Percentiles rank a stretch among this genome's conserved stretches.
Evolutionary conservation across 2,113 vertebrate genomes (phyloP).

Genomic region (Silurus asotus): DNA sequence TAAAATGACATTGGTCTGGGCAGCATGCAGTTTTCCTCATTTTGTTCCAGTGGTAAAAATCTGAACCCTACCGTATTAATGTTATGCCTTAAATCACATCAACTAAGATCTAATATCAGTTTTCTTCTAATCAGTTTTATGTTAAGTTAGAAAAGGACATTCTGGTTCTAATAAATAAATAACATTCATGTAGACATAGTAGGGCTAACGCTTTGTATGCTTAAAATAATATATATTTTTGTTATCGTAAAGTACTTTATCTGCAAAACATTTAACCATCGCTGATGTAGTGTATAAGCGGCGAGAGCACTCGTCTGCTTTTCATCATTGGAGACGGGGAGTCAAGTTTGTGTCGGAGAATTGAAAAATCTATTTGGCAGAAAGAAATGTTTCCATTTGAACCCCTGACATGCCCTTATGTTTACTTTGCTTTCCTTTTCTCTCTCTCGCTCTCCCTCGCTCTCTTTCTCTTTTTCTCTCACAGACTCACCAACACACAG

Average conservation of each 20-base stretch:
- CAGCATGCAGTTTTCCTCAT: neutral
- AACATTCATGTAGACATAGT: neutral
- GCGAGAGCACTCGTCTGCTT: neutral
- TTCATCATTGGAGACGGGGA: neutral
- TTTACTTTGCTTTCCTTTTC: slow-evolving; percentile 13
- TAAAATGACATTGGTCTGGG: neutral
- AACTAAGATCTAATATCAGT: neutral
- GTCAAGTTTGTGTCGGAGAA: neutral
- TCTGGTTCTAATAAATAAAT: neutral
- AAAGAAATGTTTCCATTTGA: slow-evolving; percentile 26
- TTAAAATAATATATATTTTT: too few species aligned
- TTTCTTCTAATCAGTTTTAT: neutral
- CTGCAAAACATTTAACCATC: neutral
- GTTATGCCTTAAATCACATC: neutral
- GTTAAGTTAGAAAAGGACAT: neutral
- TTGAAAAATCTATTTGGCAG: slow-evolving; percentile 3
- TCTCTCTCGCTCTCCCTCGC: neutral
- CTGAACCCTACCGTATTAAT: neutral
- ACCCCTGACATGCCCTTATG: slow-evolving; percentile 14
- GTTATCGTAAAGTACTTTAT: too few species aligned
- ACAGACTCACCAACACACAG: slow-evolving; percentile 40
- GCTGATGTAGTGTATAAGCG: neutral
- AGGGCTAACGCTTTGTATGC: too few species aligned
- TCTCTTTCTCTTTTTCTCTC: neutral
- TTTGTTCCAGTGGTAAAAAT: neutral